Evolutionary conservation across 1,140 invertebrate species (phyloP), one percentile per base, ranked within the genome.

Genomic region (Plectrocnemia conspersa): DNA sequence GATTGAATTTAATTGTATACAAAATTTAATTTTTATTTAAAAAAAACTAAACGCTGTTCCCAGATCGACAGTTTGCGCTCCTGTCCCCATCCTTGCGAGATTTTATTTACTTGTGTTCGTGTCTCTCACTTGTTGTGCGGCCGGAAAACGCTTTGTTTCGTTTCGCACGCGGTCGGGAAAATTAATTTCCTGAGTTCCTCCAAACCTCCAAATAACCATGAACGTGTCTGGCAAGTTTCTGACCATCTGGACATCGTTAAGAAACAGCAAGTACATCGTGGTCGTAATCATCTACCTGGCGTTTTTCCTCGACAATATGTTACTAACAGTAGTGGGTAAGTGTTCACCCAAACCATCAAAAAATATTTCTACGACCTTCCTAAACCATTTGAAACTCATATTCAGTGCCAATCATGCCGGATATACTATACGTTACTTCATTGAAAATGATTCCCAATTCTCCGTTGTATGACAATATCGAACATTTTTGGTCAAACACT

Each of bases 341-440:
- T 71, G 38, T 9, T 77, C n/a, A n/a, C n/a, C n/a, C n/a, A n/a
- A n/a, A n/a, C n/a, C n/a, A n/a, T n/a, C n/a, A n/a, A n/a, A n/a
- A n/a, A n/a, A n/a, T n/a, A n/a, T n/a, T n/a, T n/a, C n/a, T n/a
- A n/a, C n/a, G n/a, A n/a, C n/a, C n/a, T n/a, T n/a, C n/a, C n/a
- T n/a, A n/a, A n/a, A n/a, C n/a, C n/a, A n/a, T n/a, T n/a, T n/a
- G n/a, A n/a, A n/a, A n/a, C n/a, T n/a, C n/a, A n/a, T n/a, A n/a
- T 80, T 59, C 73, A 92, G 89, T 93, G 33, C 89, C 89, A 24
- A 90, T 93, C 60, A 81, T 92, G 64, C 89, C 90, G 7, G 88
- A 91, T 69, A 88, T 87, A 68, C 74, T 92, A 82, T 72, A 76
- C 67, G 77, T 55, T 66, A 81, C 54, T 76, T 84, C 52, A 48